phyloP scores from a whole-genome alignment of 2,113 vertebrate species.

The Rostratula benghalensis region DNA sequence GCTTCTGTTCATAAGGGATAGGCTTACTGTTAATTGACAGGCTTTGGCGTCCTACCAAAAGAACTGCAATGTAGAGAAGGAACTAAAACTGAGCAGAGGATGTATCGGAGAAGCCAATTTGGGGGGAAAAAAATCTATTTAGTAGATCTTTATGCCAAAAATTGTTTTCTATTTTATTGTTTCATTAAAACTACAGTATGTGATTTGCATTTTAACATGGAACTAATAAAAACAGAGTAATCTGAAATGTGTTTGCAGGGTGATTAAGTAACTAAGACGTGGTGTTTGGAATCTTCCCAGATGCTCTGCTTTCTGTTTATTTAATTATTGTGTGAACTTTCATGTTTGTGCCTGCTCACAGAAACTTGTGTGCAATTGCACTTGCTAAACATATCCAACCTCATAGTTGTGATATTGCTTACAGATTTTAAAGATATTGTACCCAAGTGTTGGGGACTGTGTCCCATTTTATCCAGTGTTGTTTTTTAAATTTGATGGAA shows the following conservation, averaged over 20 bases:
- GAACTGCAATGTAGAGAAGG: slow-evolving; percentile 70
- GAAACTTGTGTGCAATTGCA: not conserved
- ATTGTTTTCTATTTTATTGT: slow-evolving; percentile 34
- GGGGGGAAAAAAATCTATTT: not conserved
- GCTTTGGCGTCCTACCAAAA: slow-evolving; percentile 79
- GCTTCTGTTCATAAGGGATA: slow-evolving; percentile 81
- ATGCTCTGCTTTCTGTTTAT: not conserved
- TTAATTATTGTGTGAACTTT: slow-evolving; percentile 43
- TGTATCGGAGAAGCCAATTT: slow-evolving; percentile 13
- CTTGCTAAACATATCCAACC: not conserved
- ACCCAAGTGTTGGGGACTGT: rapidly evolving
- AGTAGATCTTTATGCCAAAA: slow-evolving; percentile 51
- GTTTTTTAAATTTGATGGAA: not conserved
- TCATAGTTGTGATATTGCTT: not conserved
- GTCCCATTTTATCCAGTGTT: not conserved
- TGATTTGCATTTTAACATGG: slow-evolving; percentile 44
- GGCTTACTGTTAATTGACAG: slow-evolving; percentile 86
- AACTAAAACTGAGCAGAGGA: slow-evolving; percentile 56
- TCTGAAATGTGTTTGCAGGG: slow-evolving; percentile 52
- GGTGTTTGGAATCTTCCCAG: slow-evolving; percentile 49
- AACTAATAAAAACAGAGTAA: slow-evolving; percentile 40
- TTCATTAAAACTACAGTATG: slow-evolving; percentile 24
- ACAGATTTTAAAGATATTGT: not conserved
- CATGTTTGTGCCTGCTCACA: not conserved
- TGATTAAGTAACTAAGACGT: slow-evolving; percentile 41